These are phyloP conservation scores for Orthosia gothica DNA, from an alignment of 2,888 invertebrate species.

Conservation along the genomic window DNA sequence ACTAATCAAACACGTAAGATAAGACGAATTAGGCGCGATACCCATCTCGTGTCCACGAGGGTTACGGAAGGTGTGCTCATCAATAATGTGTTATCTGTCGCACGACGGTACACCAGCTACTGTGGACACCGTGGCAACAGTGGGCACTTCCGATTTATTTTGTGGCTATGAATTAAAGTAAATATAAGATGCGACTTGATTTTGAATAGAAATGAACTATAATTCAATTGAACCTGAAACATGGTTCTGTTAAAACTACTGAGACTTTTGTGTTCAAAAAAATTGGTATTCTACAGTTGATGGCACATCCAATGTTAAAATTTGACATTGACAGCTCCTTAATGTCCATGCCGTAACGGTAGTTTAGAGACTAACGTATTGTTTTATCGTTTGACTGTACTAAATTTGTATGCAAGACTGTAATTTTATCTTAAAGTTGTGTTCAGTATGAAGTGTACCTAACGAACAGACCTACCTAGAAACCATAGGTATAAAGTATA, in stretches of 20 bases:
- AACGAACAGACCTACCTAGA: too few species aligned
- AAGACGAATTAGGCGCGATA: slow-evolving; percentile 64
- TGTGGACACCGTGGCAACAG: slow-evolving; percentile 74
- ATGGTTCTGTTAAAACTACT: neutral
- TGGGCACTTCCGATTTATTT: slow-evolving; percentile 45
- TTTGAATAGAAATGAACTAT: neutral
- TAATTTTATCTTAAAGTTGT: too few species aligned
- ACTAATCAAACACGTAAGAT: slow-evolving; percentile 56
- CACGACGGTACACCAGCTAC: slow-evolving; percentile 80
- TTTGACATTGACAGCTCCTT: too few species aligned
- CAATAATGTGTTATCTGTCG: slow-evolving; percentile 80
- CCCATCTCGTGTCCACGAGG: slow-evolving; percentile 59
- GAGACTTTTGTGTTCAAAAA: neutral
- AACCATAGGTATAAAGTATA: too few species aligned
- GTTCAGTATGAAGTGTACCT: too few species aligned
- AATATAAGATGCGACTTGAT: neutral
- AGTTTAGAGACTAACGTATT: too few species aligned
- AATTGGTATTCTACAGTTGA: neutral
- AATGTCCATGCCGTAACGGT: too few species aligned
- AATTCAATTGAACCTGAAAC: too few species aligned
- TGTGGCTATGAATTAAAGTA: neutral
- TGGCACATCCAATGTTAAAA: neutral
- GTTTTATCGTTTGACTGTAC: too few species aligned
- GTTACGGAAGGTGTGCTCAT: slow-evolving; percentile 71
- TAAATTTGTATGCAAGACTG: too few species aligned